A percentile compares a stretch with the other conserved stretches of the same genome.
Evolutionary conservation across 1,140 invertebrate species (phyloP).

Genomic region (Drosophila willistoni): DNA sequence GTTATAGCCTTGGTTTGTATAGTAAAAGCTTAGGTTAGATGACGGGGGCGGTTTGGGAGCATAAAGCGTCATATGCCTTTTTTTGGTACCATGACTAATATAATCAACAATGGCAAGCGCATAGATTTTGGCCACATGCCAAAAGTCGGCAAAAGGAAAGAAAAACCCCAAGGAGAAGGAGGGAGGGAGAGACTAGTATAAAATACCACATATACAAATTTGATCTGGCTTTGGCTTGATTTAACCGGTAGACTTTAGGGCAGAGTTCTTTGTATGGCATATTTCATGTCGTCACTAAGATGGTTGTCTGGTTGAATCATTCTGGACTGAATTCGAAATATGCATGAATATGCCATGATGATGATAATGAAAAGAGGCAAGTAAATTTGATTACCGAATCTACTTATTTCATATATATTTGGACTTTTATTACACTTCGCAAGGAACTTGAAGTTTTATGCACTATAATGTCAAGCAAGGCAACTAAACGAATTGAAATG

Average conservation of each 20-base stretch:
- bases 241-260: slow-evolving; percentile 27
- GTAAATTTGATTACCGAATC: neutral
- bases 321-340: slow-evolving; percentile 21
- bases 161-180: neutral
- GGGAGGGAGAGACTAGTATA: neutral
- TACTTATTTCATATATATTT: neutral
- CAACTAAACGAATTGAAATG: neutral
- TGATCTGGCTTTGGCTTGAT: slow-evolving; percentile 24
- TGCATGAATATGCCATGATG: slow-evolving; percentile 15
- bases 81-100: slow-evolving; percentile 77
- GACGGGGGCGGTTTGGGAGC: neutral
- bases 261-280: neutral
- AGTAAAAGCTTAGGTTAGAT: slow-evolving; percentile 45
- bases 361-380: neutral
- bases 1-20: slow-evolving; percentile 23
- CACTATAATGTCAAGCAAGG: neutral
- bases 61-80: slow-evolving; percentile 74
- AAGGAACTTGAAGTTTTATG: neutral
- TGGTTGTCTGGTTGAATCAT: slow-evolving; percentile 57
- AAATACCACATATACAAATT: neutral
- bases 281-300: slow-evolving; percentile 68
- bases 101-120: slow-evolving; percentile 72
- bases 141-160: slow-evolving; percentile 11
- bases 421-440: neutral
- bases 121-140: slow-evolving; percentile 76